A percentile compares a stretch with the other conserved stretches of the same genome.
Evolutionary conservation across 2,797 vertebrate species (phyloP).

Genomic region (Sphaeramia orbicularis): DNA sequence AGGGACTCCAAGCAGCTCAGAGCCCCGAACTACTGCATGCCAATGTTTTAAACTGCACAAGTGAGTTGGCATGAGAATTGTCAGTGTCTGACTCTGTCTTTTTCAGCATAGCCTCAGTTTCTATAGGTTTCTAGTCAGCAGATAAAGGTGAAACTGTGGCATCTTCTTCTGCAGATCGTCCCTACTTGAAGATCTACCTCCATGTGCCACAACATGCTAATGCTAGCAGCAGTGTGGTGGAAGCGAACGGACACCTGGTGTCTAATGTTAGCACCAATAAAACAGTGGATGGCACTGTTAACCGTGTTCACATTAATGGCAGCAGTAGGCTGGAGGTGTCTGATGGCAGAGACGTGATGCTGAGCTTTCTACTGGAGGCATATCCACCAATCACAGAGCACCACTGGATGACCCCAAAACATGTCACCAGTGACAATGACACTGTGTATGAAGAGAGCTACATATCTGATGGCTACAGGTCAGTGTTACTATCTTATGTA

Average conservation of each 20-base stretch:
- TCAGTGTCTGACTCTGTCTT: too few relatives aligned
- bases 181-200: slow-evolving; percentile 82
- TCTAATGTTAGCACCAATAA: slow-evolving; percentile 17
- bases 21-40: too few relatives aligned
- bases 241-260: neutral
- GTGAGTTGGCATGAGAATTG: too few relatives aligned
- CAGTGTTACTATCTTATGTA: neutral
- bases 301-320: slow-evolving; percentile 10
- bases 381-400: slow-evolving; percentile 84
- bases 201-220: slow-evolving; percentile 4
- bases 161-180: slow-evolving; percentile 78
- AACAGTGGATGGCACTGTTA: neutral
- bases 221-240: neutral
- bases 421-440: slow-evolving; percentile 38
- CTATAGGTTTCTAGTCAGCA: too few relatives aligned
- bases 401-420: slow-evolving; percentile 64
- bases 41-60: too few relatives aligned
- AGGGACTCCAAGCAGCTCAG: too few relatives aligned
- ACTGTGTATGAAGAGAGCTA: slow-evolving; percentile 32
- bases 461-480: slow-evolving; percentile 63
- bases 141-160: too few relatives aligned
- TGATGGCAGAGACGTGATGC: slow-evolving; percentile 75
- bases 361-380: slow-evolving; percentile 85
- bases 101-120: too few relatives aligned
- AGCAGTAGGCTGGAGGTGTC: slow-evolving; percentile 65